phyloP scores from a whole-genome alignment of 23 tunicate species.

The Phallusia fumigata region DNA sequence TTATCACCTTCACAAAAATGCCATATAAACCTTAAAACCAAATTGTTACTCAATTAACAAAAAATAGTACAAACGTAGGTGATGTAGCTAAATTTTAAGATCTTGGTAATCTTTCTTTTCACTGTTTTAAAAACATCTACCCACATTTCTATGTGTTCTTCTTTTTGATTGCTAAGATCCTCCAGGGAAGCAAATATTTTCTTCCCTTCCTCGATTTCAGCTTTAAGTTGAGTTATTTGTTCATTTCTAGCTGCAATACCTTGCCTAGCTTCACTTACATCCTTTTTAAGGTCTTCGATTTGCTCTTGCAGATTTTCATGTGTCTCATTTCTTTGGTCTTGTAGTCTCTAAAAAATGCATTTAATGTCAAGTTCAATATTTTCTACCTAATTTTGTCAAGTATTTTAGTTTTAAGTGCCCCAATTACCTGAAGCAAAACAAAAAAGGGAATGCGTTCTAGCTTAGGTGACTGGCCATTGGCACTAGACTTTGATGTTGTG shows the following conservation, averaged over 20 bases:
- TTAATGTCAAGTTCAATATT: background rate
- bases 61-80: no score
- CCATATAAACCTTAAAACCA: no score
- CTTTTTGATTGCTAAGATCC: slow-evolving; percentile 1
- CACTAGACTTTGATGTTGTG: slow-evolving; percentile 39
- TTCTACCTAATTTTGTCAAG: background rate
- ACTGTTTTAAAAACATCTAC: no score
- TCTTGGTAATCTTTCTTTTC: no score
- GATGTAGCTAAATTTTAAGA: no score
- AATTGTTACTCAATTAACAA: no score
- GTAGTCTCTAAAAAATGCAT: slow-evolving; percentile 45
- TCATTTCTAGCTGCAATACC: slow-evolving; percentile 15
- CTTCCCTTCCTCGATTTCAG: slow-evolving; percentile 17
- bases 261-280: background rate
- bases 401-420: background rate
- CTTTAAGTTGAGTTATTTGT: slow-evolving; percentile 2
- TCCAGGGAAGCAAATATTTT: background rate
- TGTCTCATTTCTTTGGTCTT: slow-evolving; percentile 57
- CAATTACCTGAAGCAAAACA: slow-evolving; percentile 51
- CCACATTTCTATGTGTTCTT: background rate
- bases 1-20: no score
- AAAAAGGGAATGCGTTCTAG: slow-evolving; percentile 81
- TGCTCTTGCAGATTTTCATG: slow-evolving; percentile 38
- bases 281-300: slow-evolving; percentile 26
- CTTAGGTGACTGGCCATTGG: slow-evolving; percentile 4